Evolutionary conservation across 2,113 vertebrate species (phyloP), one percentile per base, ranked within the genome.

Genomic region (Cephalopholis sonnerati): DNA sequence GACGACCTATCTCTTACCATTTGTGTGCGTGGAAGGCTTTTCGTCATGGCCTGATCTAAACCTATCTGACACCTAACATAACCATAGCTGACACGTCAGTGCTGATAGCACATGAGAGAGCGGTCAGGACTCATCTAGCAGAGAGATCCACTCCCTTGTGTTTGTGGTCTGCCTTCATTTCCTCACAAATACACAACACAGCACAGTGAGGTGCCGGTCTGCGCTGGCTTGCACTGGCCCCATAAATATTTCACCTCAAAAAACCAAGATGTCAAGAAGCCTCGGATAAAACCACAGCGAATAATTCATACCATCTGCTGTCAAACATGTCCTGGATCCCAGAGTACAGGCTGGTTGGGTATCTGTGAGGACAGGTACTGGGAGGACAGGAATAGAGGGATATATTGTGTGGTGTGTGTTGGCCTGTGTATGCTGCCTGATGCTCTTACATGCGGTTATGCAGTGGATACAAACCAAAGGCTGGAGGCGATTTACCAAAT

Each of bases 291-390:
- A 81, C 67, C 63, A 66, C 46, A 76, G 87, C 87, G 87, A 93
- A 92, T 91, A 92, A 93, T 93, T 93, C 81, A 92, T 93, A 83
- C 86, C 86, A 87, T 91, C 75, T 91, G 83, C 88, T 90, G 89
- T 93, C 79, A 83, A 84, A 87, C 71, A 87, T 18, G 41, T 77
- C 78, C 64, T 79, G 22, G 0, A 80, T 86, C 58, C 50, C 3
- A 62, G 46, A 84, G 59, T 16, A 59, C 55, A 67, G 29, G 5
- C 54, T 75, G 67, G 81, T 91, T 74, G 74, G 66, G 69, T 87
- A 79, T 89, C 78, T 87, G 53, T n/a, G 57, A 24, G 82, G 29
- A 74, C 59, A 82, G 73, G 63, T 32, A 24, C 22, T 27, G 55
- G 67, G 54, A 76, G 82, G 66, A 51, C 46, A 81, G 83, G 46